A percentile compares a stretch with the other conserved stretches of the same genome.
Evolutionary conservation across 2,113 vertebrate genomes (phyloP).

Genomic region (Oreocharis arfaki): DNA sequence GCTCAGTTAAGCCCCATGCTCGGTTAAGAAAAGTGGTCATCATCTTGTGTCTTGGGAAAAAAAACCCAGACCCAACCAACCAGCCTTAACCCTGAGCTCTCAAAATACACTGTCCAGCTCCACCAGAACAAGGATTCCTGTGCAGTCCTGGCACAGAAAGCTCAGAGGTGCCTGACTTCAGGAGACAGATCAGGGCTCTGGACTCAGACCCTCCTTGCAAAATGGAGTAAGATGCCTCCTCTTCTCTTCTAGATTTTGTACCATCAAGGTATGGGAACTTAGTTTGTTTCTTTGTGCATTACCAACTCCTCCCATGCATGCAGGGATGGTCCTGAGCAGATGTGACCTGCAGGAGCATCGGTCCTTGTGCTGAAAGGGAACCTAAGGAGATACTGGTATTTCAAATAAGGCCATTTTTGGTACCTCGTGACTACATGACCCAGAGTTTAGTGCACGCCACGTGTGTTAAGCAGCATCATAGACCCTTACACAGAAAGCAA

Average conservation of each 20-base stretch:
- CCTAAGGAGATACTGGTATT: neutral
- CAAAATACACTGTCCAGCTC: neutral
- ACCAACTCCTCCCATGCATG: accelerated
- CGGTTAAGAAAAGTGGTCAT: neutral
- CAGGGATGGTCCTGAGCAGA: neutral
- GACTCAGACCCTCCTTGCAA: neutral
- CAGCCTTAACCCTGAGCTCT: neutral
- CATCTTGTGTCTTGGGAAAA: neutral
- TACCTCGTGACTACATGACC: neutral
- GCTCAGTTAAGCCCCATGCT: neutral
- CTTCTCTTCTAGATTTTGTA: neutral
- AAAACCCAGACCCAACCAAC: neutral
- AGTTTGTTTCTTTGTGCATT: neutral
- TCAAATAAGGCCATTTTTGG: neutral
- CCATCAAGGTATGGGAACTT: neutral
- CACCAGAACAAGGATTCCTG: neutral
- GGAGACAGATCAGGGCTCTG: neutral
- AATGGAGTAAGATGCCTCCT: neutral
- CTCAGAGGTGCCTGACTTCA: neutral
- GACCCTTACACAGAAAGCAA: neutral
- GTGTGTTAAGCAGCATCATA: neutral
- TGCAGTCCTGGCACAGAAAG: neutral
- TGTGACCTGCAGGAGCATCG: neutral
- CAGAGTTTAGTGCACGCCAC: neutral
- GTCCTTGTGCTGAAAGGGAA: neutral